Conservation (phyloP, 1,140 invertebrate species). For the Aporrectodea caliginosa region DNA sequence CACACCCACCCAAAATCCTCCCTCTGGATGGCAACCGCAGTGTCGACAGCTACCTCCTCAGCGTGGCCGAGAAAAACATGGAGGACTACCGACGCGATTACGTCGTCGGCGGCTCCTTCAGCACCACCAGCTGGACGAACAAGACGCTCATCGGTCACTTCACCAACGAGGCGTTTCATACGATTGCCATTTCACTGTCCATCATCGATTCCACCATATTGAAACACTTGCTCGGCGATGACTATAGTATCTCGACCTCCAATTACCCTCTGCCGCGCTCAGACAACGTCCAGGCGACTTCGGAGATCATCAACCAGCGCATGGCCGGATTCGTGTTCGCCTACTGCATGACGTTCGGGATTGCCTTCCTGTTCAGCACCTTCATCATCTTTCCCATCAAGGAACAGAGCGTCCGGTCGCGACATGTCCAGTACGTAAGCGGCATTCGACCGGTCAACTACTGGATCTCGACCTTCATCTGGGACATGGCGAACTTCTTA, state of each 20-base stretch:
- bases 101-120: neutral
- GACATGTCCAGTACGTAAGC: constrained; percentile 60
- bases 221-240: constrained; percentile 43
- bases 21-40: neutral
- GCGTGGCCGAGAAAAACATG: constrained; percentile 2
- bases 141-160: constrained; percentile 44
- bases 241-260: constrained; percentile 24
- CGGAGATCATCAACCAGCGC: neutral
- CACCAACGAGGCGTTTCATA: constrained; percentile 65
- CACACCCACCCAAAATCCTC: neutral
- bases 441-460: constrained; percentile 65
- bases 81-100: neutral
- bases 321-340: constrained; percentile 11
- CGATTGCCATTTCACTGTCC: constrained; percentile 63
- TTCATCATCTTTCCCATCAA: constrained; percentile 64
- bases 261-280: constrained; percentile 31
- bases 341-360: constrained; percentile 50
- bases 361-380: constrained; percentile 64
- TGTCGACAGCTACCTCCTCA: constrained; percentile 5
- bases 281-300: constrained; percentile 21
- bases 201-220: constrained; percentile 62
- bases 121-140: neutral
- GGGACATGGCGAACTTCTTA: constrained; percentile 61
- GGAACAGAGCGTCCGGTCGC: constrained; percentile 55
- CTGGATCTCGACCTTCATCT: constrained; percentile 69